Evolutionary conservation across 2,797 vertebrate genomes (phyloP).

Genomic region (Limosa lapponica): DNA sequence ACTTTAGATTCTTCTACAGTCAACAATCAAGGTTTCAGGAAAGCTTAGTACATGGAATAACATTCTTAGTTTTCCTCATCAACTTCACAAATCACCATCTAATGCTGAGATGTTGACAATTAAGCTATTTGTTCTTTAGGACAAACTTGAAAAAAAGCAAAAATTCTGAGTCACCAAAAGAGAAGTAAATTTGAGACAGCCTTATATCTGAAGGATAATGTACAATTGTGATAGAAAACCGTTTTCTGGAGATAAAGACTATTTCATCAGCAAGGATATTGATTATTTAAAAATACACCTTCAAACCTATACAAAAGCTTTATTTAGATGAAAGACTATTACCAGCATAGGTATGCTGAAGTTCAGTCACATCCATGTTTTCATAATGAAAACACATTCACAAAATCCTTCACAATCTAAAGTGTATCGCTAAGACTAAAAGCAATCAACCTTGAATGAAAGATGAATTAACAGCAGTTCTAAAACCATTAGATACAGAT

Average conservation of each 20-base stretch:
- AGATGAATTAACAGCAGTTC: constrained; percentile 47
- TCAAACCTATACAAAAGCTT: neutral
- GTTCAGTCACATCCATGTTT: constrained; percentile 1
- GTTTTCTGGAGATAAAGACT: neutral
- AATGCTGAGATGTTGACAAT: neutral
- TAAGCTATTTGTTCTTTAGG: neutral
- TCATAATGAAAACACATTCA: constrained; percentile 4
- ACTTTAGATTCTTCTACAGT: neutral
- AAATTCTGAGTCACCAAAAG: neutral
- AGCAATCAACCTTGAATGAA: constrained; percentile 48
- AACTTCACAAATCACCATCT: neutral
- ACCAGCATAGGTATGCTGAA: neutral
- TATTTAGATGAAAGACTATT: neutral
- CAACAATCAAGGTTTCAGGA: neutral
- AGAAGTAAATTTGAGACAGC: neutral
- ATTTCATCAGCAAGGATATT: neutral
- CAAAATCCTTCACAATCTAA: neutral
- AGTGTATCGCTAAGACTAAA: neutral
- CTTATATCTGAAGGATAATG: neutral
- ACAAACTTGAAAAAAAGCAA: neutral
- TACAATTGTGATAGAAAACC: neutral
- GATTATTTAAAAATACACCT: constrained; percentile 11
- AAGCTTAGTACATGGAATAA: neutral
- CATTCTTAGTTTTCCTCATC: neutral
- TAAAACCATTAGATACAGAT: constrained; percentile 33